These are phyloP conservation scores for Aurelia sp. DNA, from an alignment of 30 jellyfish, hydroid and myxozoan genomes.

Conservation along the genomic window DNA sequence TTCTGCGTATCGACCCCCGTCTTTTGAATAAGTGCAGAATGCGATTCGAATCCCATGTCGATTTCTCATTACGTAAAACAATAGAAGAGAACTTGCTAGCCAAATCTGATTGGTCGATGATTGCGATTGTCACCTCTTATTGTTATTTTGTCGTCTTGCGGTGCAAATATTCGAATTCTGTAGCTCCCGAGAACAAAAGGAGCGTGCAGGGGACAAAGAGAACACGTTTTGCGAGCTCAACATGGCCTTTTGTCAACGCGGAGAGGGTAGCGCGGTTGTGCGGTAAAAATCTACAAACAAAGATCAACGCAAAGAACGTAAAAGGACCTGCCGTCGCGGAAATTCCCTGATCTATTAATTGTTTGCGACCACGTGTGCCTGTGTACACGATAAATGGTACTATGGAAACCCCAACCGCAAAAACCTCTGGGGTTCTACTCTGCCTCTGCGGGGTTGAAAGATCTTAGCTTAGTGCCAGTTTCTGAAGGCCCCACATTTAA, in stretches of 20 bases:
- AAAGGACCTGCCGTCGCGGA: slow-evolving; percentile 4
- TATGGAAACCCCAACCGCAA: no score
- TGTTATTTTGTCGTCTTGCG: slow-evolving; percentile 41
- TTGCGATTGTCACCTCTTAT: slow-evolving; percentile 23
- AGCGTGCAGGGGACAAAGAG: slow-evolving; percentile 55
- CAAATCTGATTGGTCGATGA: slow-evolving; percentile 32
- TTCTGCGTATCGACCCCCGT: slow-evolving; percentile 30
- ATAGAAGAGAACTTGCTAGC: slow-evolving; percentile 59
- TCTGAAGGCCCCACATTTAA: no score
- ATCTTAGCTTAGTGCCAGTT: no score
- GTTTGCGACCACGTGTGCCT: no score
- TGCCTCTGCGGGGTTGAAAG: no score
- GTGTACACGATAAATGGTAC: no score
- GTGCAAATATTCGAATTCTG: slow-evolving; percentile 49
- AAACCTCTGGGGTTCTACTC: no score
- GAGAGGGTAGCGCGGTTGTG: slow-evolving; percentile 3
- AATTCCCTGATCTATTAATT: no score
- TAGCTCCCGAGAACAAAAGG: slow-evolving; percentile 42
- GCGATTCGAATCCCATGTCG: slow-evolving; percentile 44
- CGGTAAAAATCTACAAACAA: slow-evolving; percentile 3
- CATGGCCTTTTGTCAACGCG: slow-evolving; percentile 49
- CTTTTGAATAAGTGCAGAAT: background rate
- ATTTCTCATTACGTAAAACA: slow-evolving; percentile 17
- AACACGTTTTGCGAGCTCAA: slow-evolving; percentile 51
- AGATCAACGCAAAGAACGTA: background rate